Evolutionary conservation across 1,140 invertebrate genomes (phyloP).

Genomic region (Alviniconcha marisindica): DNA sequence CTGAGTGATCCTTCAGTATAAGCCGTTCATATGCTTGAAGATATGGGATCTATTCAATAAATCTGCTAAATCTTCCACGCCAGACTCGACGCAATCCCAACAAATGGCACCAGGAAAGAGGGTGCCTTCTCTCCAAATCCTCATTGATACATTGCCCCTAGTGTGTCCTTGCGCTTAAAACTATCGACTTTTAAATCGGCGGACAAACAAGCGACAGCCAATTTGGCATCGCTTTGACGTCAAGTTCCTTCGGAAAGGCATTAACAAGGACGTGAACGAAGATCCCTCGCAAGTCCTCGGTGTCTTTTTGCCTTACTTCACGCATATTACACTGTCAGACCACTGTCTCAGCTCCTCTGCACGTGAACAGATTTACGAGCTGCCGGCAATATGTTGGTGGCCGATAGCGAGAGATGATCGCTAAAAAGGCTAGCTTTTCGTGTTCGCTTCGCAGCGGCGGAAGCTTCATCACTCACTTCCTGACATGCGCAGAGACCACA

Average conservation of each 20-base stretch:
- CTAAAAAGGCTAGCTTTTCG: neutral
- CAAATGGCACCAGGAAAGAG: neutral
- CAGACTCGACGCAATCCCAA: neutral
- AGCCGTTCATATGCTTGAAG: too few species aligned
- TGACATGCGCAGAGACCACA: slow-evolving; percentile 24
- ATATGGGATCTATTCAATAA: too few species aligned
- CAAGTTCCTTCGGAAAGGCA: neutral
- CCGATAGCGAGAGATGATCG: slow-evolving; percentile 9
- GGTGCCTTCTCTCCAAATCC: neutral
- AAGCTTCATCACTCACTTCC: slow-evolving; percentile 29
- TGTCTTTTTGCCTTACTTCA: neutral
- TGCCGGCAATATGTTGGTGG: neutral
- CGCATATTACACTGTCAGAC: slow-evolving; percentile 26
- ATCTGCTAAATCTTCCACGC: neutral
- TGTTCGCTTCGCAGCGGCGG: neutral
- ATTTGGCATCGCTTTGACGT: slow-evolving; percentile 12
- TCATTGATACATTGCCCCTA: neutral
- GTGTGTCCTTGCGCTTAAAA: slow-evolving; percentile 8
- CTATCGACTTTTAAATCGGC: slow-evolving; percentile 26
- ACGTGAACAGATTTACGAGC: neutral
- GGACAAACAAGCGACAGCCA: slow-evolving; percentile 12
- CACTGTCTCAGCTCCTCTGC: neutral
- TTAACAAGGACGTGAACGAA: neutral
- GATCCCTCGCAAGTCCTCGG: too few species aligned
- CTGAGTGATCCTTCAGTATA: neutral